A percentile compares a stretch with the other conserved stretches of the same genome.
These are phyloP conservation scores for Zaprionus vittiger DNA, from an alignment of 1,140 invertebrate species.

Conservation along the genomic window DNA sequence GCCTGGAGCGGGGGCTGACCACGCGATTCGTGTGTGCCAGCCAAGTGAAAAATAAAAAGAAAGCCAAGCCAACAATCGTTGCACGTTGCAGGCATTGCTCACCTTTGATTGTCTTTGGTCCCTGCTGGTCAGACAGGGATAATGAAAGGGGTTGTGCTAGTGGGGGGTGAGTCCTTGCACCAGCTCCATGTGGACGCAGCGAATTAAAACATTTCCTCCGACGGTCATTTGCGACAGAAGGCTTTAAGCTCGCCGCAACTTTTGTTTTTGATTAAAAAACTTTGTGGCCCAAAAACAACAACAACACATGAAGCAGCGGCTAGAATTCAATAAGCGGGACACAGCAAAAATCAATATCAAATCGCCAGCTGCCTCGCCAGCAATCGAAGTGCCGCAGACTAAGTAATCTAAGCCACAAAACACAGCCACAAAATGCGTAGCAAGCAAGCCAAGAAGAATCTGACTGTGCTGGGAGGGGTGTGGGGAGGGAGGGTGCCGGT, in stretches of 20 bases:
- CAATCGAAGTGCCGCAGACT: constrained; percentile 48
- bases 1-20: constrained; percentile 18
- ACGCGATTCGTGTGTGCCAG: constrained; percentile 44
- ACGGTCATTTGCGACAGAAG: constrained; percentile 53
- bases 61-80: constrained; percentile 42
- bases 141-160: constrained; percentile 55
- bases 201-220: constrained; percentile 53
- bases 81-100: constrained; percentile 48
- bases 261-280: constrained; percentile 74
- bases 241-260: constrained; percentile 58
- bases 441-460: background rate
- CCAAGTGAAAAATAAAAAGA: constrained; percentile 76
- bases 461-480: background rate
- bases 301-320: constrained; percentile 21
- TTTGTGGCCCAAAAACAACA: constrained; percentile 37
- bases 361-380: constrained; percentile 65
- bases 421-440: constrained; percentile 59
- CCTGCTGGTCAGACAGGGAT: constrained; percentile 68
- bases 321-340: constrained; percentile 65
- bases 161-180: background rate
- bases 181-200: constrained; percentile 31
- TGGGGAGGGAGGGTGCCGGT: background rate
- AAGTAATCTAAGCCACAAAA: constrained; percentile 81
- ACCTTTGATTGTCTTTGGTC: constrained; percentile 75
- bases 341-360: constrained; percentile 67